A percentile compares a stretch with the other conserved stretches of the same genome.
Conservation (phyloP, 92 coral and sea anemone genomes). For the Phymanthus crucifer region DNA sequence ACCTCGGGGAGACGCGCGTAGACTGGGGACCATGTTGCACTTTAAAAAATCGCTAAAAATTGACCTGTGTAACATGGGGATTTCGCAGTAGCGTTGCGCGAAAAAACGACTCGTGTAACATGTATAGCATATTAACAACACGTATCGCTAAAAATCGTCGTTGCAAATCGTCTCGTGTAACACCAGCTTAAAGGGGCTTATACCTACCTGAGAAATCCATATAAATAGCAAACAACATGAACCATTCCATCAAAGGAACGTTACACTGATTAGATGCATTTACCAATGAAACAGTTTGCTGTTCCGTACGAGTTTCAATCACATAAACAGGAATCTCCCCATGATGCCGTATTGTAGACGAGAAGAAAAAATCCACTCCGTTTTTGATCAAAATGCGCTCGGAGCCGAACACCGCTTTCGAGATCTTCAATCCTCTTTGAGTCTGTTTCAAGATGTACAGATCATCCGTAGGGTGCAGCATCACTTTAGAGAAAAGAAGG, state of each 20-base stretch:
- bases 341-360: background rate
- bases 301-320: background rate
- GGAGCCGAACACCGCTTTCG: background rate
- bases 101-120: too few relatives aligned
- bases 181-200: too few relatives aligned
- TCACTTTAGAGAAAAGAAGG: background rate
- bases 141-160: too few relatives aligned
- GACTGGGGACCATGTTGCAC: too few relatives aligned
- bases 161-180: too few relatives aligned
- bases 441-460: background rate
- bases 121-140: too few relatives aligned
- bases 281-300: background rate
- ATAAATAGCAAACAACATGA: background rate
- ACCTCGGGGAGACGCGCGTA: too few relatives aligned
- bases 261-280: conserved; percentile 3
- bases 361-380: conserved; percentile 28
- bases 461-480: conserved; percentile 9
- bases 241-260: background rate
- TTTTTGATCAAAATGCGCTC: background rate
- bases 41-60: too few relatives aligned
- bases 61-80: too few relatives aligned
- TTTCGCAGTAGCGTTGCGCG: too few relatives aligned
- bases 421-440: background rate
- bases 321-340: conserved; percentile 14
- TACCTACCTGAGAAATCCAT: background rate